Conservation (phyloP, 1,140 invertebrate genomes). For the Drosophila eugracilis region DNA sequence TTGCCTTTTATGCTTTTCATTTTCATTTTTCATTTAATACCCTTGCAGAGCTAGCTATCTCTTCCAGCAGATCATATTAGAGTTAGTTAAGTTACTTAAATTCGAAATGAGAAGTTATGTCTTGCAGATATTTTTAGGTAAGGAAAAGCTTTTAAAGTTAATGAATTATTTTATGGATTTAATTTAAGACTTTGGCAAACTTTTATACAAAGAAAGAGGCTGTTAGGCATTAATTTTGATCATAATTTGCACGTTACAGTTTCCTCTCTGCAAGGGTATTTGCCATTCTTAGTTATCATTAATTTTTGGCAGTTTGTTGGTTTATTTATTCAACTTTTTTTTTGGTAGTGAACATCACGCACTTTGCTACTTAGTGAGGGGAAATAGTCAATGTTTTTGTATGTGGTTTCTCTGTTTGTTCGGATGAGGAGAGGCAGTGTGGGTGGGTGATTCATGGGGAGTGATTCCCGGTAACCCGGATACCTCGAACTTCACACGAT, state of each 20-base stretch:
- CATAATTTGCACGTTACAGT: neutral
- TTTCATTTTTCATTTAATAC: slow-evolving; percentile 6
- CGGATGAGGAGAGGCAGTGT: slow-evolving; percentile 17
- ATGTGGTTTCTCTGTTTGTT: slow-evolving; percentile 40
- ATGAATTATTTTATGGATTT: no score
- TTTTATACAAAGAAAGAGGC: no score
- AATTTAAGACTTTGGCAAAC: no score
- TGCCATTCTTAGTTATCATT: neutral
- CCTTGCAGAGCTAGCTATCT: no score
- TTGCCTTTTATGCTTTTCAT: neutral
- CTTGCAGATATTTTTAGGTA: no score
- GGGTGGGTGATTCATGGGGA: slow-evolving; percentile 6
- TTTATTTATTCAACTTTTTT: neutral
- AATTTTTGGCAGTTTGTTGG: slow-evolving; percentile 7
- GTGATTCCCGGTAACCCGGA: slow-evolving; percentile 5
- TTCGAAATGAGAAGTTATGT: no score
- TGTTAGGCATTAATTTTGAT: neutral
- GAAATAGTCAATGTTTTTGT: slow-evolving; percentile 50
- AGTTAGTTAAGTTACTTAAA: no score
- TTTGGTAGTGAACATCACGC: slow-evolving; percentile 60
- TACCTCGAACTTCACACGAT: no score
- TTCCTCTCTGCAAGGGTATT: slow-evolving; percentile 33
- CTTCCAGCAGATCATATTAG: no score
- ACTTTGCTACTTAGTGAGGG: slow-evolving; percentile 73
- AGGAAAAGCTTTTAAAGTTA: no score